Percentiles rank a stretch among this genome's conserved stretches.
These are phyloP conservation scores for Aspiorhynchus laticeps DNA, from an alignment of 2,113 vertebrate species.

Conservation along the genomic window DNA sequence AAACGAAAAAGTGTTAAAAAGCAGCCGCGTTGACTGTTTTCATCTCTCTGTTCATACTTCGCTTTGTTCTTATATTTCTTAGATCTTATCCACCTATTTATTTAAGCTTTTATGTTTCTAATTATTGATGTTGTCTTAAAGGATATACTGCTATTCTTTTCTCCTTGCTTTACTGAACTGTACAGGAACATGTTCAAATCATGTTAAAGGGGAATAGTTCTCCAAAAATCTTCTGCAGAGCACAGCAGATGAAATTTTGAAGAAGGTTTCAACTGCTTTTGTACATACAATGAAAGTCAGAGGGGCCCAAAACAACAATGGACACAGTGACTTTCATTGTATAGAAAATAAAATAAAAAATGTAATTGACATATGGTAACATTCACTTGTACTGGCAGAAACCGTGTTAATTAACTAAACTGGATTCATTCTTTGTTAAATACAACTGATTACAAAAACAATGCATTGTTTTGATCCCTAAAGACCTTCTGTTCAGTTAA, in stretches of 20 bases:
- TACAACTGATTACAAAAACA: background rate
- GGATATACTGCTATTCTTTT: background rate
- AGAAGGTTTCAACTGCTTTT: background rate
- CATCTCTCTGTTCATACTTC: background rate
- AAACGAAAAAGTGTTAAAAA: background rate
- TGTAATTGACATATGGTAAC: too few species aligned
- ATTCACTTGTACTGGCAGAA: background rate
- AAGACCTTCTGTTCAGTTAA: background rate
- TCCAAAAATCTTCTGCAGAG: background rate
- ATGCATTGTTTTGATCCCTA: background rate
- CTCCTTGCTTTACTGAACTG: background rate
- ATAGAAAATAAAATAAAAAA: background rate
- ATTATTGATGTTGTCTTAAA: background rate
- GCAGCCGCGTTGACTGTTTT: background rate
- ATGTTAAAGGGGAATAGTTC: background rate
- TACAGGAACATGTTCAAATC: background rate
- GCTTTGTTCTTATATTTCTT: conserved; percentile 13
- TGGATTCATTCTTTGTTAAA: background rate
- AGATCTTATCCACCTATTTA: background rate
- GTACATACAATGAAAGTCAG: background rate
- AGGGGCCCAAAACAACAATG: background rate
- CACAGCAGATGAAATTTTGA: background rate
- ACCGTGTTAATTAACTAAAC: background rate
- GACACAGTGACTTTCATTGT: background rate
- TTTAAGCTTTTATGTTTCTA: conserved; percentile 17